A percentile compares a stretch with the other conserved stretches of the same genome.
Conservation (phyloP, 2,797 vertebrate species). For the Macroramphosus scolopax region DNA sequence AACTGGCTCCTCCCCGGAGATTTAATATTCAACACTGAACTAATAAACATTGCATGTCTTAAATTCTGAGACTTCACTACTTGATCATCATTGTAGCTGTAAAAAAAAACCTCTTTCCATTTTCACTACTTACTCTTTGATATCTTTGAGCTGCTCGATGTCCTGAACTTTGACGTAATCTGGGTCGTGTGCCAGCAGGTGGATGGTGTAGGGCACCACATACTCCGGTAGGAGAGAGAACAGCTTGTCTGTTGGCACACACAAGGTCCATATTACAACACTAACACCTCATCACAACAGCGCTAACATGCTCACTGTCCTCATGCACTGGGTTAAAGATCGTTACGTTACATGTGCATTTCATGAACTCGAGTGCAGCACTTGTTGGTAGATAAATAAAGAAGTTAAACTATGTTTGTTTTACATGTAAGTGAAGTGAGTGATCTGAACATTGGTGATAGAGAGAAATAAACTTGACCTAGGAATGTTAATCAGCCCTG, state of each 20-base stretch:
- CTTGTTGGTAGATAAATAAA: too few species aligned
- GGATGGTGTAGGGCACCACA: constrained; percentile 96
- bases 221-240: constrained; percentile 96
- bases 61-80: too few species aligned
- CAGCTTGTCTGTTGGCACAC: constrained; percentile 86
- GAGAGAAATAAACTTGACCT: too few species aligned
- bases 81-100: too few species aligned
- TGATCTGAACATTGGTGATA: too few species aligned
- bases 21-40: too few species aligned
- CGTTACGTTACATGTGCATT: background rate
- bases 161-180: constrained; percentile 98
- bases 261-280: constrained; percentile 11
- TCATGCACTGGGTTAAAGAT: background rate
- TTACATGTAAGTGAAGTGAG: too few species aligned
- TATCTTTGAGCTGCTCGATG: constrained; percentile 97
- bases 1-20: too few species aligned
- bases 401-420: too few species aligned
- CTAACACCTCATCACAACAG: background rate
- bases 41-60: too few species aligned
- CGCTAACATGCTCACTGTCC: background rate
- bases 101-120: too few species aligned
- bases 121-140: constrained; percentile 90
- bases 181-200: constrained; percentile 96
- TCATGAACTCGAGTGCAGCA: background rate
- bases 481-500: too few species aligned